Evolutionary conservation across 2,888 invertebrate species (phyloP).

Genomic region (Pemphredon lugubris): DNA sequence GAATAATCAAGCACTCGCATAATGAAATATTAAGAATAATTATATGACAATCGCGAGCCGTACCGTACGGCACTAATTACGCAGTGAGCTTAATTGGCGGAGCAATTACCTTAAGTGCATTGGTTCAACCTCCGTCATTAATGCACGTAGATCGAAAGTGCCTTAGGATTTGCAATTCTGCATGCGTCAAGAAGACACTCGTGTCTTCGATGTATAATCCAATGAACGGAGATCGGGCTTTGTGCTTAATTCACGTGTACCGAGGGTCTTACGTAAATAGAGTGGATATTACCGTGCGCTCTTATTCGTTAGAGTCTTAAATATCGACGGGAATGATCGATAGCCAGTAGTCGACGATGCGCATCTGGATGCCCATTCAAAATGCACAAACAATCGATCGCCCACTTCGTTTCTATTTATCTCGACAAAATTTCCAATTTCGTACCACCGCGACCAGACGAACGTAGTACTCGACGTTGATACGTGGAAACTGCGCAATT

Average conservation of each 20-base stretch:
- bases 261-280: conserved; percentile 35
- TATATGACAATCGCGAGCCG: neutral
- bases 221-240: conserved; percentile 38
- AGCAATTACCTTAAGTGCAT: neutral
- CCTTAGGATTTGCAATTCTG: conserved; percentile 17
- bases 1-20: neutral
- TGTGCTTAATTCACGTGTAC: conserved; percentile 27
- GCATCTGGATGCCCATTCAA: conserved; percentile 25
- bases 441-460: too few species aligned
- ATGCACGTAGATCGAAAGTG: conserved; percentile 9
- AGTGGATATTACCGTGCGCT: neutral
- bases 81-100: too few species aligned
- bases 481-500: neutral
- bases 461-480: too few species aligned
- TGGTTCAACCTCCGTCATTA: conserved; percentile 13
- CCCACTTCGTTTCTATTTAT: neutral
- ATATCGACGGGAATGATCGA: conserved; percentile 13
- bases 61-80: neutral
- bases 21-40: conserved; percentile 1
- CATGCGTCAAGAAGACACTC: conserved; percentile 12
- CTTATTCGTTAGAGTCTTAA: conserved; percentile 21
- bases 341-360: conserved; percentile 11
- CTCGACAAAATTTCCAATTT: too few species aligned
- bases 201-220: conserved; percentile 43
- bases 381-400: conserved; percentile 4